Evolutionary conservation across 1,140 invertebrate species (phyloP).

Genomic region (Conus betulinus): DNA sequence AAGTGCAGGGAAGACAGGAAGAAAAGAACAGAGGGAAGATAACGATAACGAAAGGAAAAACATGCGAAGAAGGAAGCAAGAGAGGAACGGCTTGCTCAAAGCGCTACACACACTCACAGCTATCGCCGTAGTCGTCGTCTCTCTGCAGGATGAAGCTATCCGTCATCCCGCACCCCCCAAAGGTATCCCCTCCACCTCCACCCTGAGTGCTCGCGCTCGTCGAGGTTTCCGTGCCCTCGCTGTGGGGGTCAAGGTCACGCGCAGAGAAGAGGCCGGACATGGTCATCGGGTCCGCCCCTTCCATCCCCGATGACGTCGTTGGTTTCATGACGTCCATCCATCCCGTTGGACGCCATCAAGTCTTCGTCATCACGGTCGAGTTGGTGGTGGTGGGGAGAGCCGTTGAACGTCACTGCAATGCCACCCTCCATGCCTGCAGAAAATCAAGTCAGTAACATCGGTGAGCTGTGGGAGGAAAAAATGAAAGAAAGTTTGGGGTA

Average conservation of each 20-base stretch:
- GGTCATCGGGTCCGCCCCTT: slow-evolving; percentile 24
- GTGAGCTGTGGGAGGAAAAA: background rate
- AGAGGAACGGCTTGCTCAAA: background rate
- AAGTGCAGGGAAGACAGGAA: background rate
- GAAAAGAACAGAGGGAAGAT: background rate
- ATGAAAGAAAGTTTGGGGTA: background rate
- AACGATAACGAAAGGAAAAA: background rate
- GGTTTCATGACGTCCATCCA: slow-evolving; percentile 8
- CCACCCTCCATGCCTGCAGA: background rate
- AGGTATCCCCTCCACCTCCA: slow-evolving; percentile 2
- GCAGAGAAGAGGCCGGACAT: slow-evolving; percentile 32
- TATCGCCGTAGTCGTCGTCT: background rate
- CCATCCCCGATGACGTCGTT: background rate
- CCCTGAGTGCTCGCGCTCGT: background rate
- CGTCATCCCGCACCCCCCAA: slow-evolving; percentile 32
- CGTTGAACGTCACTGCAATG: background rate
- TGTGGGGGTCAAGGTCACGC: slow-evolving; percentile 25
- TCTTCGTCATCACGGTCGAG: background rate
- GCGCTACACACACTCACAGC: background rate
- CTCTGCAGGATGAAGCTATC: slow-evolving; percentile 31
- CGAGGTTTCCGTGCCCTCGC: slow-evolving; percentile 4
- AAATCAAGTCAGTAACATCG: background rate
- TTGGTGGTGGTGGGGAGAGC: background rate
- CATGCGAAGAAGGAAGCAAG: background rate
- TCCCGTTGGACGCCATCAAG: background rate